Percentiles rank a stretch among this genome's conserved stretches.
Conservation (phyloP, 1,140 invertebrate species). For the Drosophila subobscura region DNA sequence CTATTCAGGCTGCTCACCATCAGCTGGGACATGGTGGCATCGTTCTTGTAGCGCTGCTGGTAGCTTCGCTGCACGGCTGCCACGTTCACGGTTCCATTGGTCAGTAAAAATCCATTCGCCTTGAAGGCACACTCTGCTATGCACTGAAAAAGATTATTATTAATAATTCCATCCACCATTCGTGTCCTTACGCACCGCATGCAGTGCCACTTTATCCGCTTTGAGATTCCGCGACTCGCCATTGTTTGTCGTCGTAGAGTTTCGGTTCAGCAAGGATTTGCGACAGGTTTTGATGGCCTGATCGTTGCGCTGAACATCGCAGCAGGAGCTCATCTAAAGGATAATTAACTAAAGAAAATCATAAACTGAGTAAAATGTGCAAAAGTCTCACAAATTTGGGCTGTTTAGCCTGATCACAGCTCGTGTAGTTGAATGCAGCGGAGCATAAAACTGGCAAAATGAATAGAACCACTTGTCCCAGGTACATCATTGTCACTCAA, state of each 20-base stretch:
- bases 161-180: neutral
- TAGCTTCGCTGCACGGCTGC: slow-evolving; percentile 33
- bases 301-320: slow-evolving; percentile 52
- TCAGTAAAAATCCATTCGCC: slow-evolving; percentile 30
- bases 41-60: slow-evolving; percentile 50
- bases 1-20: slow-evolving; percentile 37
- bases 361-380: neutral
- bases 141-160: slow-evolving; percentile 28
- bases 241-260: slow-evolving; percentile 26
- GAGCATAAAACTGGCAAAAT: neutral
- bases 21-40: slow-evolving; percentile 30
- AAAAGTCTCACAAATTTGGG: slow-evolving; percentile 45
- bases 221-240: slow-evolving; percentile 30
- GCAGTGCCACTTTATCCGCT: slow-evolving; percentile 52
- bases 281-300: slow-evolving; percentile 39
- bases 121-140: slow-evolving; percentile 61
- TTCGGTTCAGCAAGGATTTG: slow-evolving; percentile 42
- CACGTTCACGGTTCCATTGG: slow-evolving; percentile 47
- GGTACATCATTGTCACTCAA: slow-evolving; percentile 34
- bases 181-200: slow-evolving; percentile 37
- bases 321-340: slow-evolving; percentile 46
- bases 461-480: slow-evolving; percentile 1
- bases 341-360: neutral
- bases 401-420: slow-evolving; percentile 55
- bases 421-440: slow-evolving; percentile 44